Evolutionary conservation across 2,888 invertebrate species (phyloP).

Genomic region (Noctua janthe): DNA sequence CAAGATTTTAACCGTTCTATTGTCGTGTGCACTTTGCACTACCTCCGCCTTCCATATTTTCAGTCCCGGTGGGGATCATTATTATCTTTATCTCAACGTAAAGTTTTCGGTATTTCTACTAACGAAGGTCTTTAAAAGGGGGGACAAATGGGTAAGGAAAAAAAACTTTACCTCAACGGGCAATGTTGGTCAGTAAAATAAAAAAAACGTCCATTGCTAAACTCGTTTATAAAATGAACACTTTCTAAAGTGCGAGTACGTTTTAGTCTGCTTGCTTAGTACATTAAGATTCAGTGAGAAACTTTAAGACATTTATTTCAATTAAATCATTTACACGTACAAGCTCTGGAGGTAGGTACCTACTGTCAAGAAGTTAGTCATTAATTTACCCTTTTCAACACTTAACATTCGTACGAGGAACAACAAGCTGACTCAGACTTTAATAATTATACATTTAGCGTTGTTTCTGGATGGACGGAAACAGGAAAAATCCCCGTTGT

Average conservation of each 20-base stretch:
- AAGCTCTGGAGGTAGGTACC: neutral
- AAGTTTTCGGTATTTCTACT: neutral
- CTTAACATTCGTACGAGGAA: neutral
- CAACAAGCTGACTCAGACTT: neutral
- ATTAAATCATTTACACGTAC: constrained; percentile 34
- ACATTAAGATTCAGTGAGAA: constrained; percentile 27
- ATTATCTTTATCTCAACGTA: neutral
- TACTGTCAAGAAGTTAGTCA: constrained; percentile 22
- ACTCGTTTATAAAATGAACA: neutral
- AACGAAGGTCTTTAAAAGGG: neutral
- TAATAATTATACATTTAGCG: neutral
- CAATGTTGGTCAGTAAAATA: neutral
- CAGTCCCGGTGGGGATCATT: neutral
- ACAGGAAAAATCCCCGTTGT: constrained; percentile 23
- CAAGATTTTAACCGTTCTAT: neutral
- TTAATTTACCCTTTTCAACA: constrained; percentile 22
- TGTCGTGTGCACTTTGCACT: neutral
- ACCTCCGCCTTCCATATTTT: neutral
- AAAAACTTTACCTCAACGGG: neutral
- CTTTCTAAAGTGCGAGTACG: no score
- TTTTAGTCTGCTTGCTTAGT: neutral
- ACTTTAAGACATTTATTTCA: constrained; percentile 33
- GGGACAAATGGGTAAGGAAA: neutral
- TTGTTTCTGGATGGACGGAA: neutral
- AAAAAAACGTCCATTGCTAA: neutral